Evolutionary conservation across 2,797 vertebrate species (phyloP).

Genomic region (Bovichtus diacanthus): DNA sequence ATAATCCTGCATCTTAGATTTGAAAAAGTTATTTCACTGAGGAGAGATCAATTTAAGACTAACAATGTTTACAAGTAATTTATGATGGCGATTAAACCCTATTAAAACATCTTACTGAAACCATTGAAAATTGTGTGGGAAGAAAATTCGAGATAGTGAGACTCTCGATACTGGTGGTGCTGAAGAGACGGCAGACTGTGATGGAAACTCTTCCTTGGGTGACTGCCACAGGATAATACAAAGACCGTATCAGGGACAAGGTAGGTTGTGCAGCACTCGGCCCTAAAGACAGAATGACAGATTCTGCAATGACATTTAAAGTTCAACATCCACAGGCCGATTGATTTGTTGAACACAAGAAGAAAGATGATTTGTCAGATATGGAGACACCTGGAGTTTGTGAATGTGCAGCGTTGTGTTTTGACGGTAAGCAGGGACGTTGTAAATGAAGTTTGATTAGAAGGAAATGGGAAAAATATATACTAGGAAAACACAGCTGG

Average conservation of each 20-base stretch:
- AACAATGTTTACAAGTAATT: not conserved
- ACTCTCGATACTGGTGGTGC: not conserved
- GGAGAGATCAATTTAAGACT: not conserved
- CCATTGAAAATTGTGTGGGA: not conserved
- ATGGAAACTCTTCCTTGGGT: conserved; percentile 10
- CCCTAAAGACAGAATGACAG: conserved; percentile 56
- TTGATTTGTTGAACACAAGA: conserved; percentile 39
- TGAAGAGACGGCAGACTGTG: conserved; percentile 16
- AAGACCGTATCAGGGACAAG: conserved; percentile 45
- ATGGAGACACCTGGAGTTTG: conserved; percentile 29
- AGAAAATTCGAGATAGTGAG: no score
- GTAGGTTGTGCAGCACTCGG: conserved; percentile 20
- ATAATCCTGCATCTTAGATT: not conserved
- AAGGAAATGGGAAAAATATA: not conserved
- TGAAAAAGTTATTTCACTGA: not conserved
- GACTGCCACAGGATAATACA: conserved; percentile 24
- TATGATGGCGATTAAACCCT: not conserved
- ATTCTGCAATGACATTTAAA: conserved; percentile 71
- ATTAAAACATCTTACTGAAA: not conserved
- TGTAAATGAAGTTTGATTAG: not conserved
- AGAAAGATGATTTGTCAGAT: conserved; percentile 49
- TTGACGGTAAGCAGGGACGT: not conserved
- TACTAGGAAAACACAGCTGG: not conserved
- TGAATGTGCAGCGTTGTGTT: conserved; percentile 27
- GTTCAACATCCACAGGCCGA: conserved; percentile 54